phyloP scores from a whole-genome alignment of 2,113 vertebrate genomes.

The Chunga burmeisteri region DNA sequence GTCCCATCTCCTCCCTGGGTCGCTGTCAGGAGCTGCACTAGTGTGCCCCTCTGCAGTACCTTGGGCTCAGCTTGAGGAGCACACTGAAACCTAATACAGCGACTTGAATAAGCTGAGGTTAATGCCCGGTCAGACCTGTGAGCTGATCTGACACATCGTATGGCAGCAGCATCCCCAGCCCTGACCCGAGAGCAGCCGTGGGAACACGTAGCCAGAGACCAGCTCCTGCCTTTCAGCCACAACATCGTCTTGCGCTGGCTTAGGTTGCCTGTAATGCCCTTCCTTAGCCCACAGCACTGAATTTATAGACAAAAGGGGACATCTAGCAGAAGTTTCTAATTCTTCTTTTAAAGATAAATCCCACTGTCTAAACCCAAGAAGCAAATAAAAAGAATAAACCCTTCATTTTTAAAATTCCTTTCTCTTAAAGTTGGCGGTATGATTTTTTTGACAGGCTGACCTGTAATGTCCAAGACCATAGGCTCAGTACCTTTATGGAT shows the following conservation, averaged over 20 bases:
- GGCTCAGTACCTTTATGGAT: background rate
- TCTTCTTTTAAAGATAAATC: background rate
- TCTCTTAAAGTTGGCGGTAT: background rate
- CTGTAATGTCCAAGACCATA: background rate
- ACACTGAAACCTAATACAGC: background rate
- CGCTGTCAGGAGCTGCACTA: background rate
- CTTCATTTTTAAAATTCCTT: background rate
- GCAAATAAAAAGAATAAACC: background rate
- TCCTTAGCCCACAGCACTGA: background rate
- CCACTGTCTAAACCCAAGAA: background rate
- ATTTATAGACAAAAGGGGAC: background rate
- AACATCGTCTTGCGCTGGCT: background rate
- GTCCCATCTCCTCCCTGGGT: background rate
- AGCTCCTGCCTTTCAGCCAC: background rate
- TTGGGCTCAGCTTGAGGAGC: background rate
- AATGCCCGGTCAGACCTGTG: background rate
- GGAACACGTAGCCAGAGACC: background rate
- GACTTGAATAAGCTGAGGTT: background rate
- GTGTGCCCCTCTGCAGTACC: fast-evolving
- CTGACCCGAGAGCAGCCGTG: fast-evolving
- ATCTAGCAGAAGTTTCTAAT: background rate
- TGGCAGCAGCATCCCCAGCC: background rate
- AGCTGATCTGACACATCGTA: background rate
- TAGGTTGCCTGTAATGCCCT: background rate
- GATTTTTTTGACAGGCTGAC: background rate